Base-by-base conservation (phyloP, 1,140 invertebrate species). In the Neuroterus valhalla region DNA sequence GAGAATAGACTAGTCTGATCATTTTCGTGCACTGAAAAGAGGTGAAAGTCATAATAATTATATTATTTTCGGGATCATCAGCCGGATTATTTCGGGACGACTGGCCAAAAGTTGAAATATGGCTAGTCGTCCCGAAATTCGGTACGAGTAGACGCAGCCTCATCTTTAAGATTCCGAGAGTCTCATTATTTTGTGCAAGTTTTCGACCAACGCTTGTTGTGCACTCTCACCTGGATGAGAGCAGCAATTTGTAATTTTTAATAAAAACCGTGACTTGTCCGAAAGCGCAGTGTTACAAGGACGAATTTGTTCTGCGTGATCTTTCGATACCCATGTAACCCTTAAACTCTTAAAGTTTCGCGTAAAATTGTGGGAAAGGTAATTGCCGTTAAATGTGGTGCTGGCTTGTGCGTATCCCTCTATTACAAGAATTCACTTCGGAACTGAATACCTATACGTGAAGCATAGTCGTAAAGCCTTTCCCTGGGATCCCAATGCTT, bases 401-500 rank as follows among this genome's bases (percentile, higher is more conserved):
- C 55, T 26, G 55, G 26, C 15, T 26, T 31, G 23, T 62, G 21
- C 21, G 26, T n/a, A 62, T 62, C 55, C 55, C 31, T 62, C 31
- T 62, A 62, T 62, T 62, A 38, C 31, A 62, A 62, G 55, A 62
- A 62, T 62, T 62, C 55, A 62, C 55, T 62, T 26, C 31, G 31
- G 31, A 38, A 14, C 23, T 26, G 55, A 62, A 31, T 62, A 26
- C 12, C 26, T 14, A 14, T 31, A 15, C n/a, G 2, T 17, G 46
- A n/a, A 48, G 17, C n/a, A 48, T n/a, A 8, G 46, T 17, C 31
- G n/a, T 21, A 10, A 21, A 23, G 12, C 6, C 10, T 62, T 4
- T 6, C 3, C 19, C 23, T n/a, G 3, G 8, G 26, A 62, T 38
- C 15, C 15, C 23, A 21, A 55, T 14, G 21, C 19, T 55, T 15